Percentiles rank a stretch among this genome's conserved stretches.
Conservation (phyloP, 2,888 invertebrate genomes). For the Pollenia labialis region DNA sequence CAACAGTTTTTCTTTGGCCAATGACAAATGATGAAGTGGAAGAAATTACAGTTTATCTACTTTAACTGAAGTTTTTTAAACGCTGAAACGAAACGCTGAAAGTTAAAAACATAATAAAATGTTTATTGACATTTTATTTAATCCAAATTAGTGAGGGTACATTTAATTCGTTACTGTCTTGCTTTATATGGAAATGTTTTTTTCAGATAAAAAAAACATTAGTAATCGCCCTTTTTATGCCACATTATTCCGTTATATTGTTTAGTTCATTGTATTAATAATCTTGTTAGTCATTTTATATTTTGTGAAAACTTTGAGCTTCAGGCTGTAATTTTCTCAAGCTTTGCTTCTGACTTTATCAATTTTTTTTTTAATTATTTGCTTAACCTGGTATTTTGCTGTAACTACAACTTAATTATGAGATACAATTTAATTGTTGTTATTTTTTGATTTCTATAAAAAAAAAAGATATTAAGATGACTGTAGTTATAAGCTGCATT, state of each 20-base stretch:
- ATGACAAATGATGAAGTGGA: too few species aligned
- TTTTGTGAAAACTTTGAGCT: conserved; percentile 17
- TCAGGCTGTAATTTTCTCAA: conserved; percentile 1
- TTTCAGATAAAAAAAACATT: not conserved
- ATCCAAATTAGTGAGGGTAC: too few species aligned
- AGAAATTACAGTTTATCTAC: too few species aligned
- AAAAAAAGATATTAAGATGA: not conserved
- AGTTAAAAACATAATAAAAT: too few species aligned
- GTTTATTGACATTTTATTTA: too few species aligned
- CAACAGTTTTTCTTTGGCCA: too few species aligned
- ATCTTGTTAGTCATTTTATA: conserved; percentile 10
- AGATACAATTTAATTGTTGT: not conserved
- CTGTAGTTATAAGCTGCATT: not conserved
- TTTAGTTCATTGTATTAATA: not conserved
- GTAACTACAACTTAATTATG: conserved; percentile 7
- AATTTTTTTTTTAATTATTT: not conserved
- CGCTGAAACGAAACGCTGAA: too few species aligned
- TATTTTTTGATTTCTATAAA: not conserved
- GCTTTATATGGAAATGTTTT: too few species aligned
- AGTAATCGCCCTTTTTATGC: conserved; percentile 36
- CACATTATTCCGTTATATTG: conserved; percentile 19
- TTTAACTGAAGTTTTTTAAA: too few species aligned
- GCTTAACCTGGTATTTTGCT: not conserved
- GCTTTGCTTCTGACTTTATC: not conserved
- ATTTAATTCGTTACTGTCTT: too few species aligned